Conservation (phyloP, 2,797 vertebrate species). For the Gouania willdenowi region DNA sequence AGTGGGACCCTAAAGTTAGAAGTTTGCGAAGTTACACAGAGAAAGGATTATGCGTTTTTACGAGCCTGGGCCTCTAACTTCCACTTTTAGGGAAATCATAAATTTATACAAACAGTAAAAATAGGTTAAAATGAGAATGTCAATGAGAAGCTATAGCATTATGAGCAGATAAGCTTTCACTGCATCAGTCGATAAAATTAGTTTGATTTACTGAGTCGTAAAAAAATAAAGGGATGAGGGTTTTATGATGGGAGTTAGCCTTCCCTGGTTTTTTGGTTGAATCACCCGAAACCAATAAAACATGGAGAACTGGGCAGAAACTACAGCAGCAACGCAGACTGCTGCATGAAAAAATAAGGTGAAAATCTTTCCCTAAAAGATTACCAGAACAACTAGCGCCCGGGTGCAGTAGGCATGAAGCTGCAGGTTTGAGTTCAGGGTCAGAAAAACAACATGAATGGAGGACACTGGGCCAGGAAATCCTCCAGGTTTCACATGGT, state of each 20-base stretch:
- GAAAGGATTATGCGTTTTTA: constrained; percentile 50
- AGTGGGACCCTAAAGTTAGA: constrained; percentile 24
- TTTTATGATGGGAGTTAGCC: constrained; percentile 20
- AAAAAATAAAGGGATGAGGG: constrained; percentile 34
- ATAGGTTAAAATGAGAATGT: constrained; percentile 29
- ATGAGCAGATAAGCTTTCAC: constrained; percentile 59
- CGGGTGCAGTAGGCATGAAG: not conserved
- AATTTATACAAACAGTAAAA: constrained; percentile 56
- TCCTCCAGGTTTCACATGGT: constrained; percentile 41
- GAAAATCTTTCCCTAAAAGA: not conserved
- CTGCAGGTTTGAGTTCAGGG: constrained; percentile 14
- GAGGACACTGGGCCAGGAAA: constrained; percentile 49
- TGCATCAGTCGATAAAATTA: constrained; percentile 40
- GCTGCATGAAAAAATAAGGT: not conserved
- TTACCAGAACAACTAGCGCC: not conserved
- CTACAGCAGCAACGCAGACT: not conserved
- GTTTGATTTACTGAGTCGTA: constrained; percentile 50
- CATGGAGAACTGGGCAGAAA: not conserved
- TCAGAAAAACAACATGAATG: constrained; percentile 38
- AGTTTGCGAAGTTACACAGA: constrained; percentile 35
- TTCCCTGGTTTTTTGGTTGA: constrained; percentile 5
- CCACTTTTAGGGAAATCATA: constrained; percentile 66
- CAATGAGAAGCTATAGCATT: constrained; percentile 46
- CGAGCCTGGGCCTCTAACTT: constrained; percentile 46
- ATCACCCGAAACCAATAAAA: constrained; percentile 33